phyloP scores from a whole-genome alignment of 2,888 invertebrate genomes.

The Platerodrilus igneus region DNA sequence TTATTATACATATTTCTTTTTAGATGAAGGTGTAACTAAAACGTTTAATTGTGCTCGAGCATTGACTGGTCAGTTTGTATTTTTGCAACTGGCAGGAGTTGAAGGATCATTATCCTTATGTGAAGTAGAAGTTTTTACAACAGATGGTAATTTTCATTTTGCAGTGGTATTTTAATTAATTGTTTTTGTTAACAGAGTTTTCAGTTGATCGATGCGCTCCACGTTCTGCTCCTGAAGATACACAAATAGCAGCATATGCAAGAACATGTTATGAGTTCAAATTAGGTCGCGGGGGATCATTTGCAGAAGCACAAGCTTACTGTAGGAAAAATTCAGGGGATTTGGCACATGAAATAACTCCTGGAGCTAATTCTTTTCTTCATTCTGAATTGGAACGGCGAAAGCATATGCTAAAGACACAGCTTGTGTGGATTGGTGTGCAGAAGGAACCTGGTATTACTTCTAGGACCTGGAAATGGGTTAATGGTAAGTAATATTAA shows the following conservation, averaged over 20 bases:
- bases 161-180: not conserved
- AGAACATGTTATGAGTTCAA: constrained; percentile 87
- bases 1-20: too few relatives aligned
- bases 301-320: constrained; percentile 72
- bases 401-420: constrained; percentile 74
- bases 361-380: constrained; percentile 59
- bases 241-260: constrained; percentile 77
- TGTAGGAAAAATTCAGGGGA: constrained; percentile 65
- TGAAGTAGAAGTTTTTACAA: constrained; percentile 89
- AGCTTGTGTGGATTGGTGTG: constrained; percentile 88
- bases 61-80: constrained; percentile 80
- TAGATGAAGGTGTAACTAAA: constrained; percentile 88
- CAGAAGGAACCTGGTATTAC: constrained; percentile 81
- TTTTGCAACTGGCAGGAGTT: constrained; percentile 83
- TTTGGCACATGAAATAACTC: constrained; percentile 61
- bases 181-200: constrained; percentile 59
- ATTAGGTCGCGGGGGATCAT: constrained; percentile 75
- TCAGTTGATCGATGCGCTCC: constrained; percentile 80
- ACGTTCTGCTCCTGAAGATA: constrained; percentile 68
- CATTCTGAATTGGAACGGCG: constrained; percentile 75
- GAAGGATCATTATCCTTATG: constrained; percentile 86
- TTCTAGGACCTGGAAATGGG: constrained; percentile 85
- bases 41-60: constrained; percentile 83
- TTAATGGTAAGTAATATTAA: too few relatives aligned
- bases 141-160: constrained; percentile 66